Percentiles rank a stretch among this genome's conserved stretches.
Evolutionary conservation across 2,797 vertebrate genomes (phyloP).

Genomic region (Chlorospingus semifuscus): DNA sequence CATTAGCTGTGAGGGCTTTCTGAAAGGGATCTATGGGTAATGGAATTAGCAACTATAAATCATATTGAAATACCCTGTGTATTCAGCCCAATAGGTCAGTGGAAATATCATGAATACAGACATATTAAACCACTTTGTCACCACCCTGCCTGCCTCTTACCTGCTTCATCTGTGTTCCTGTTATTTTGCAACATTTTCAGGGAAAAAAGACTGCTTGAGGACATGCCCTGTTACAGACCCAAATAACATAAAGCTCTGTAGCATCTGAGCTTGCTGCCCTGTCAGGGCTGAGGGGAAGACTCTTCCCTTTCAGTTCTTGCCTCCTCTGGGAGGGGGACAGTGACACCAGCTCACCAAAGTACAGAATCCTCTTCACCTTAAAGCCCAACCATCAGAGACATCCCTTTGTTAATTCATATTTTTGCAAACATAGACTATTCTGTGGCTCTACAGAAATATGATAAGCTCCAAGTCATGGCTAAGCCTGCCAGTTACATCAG

Average conservation of each 20-base stretch:
- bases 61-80: constrained; percentile 10
- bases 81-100: not conserved
- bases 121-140: constrained; percentile 41
- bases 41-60: constrained; percentile 38
- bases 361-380: not conserved
- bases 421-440: not conserved
- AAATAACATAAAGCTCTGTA: not conserved
- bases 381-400: not conserved
- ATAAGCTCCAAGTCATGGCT: not conserved
- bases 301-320: not conserved
- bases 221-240: not conserved
- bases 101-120: not conserved
- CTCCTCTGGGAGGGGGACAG: not conserved
- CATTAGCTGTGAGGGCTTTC: constrained; percentile 45
- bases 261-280: not conserved
- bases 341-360: not conserved
- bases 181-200: constrained; percentile 3
- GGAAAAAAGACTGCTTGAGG: constrained; percentile 23
- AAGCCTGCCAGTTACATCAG: not conserved
- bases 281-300: not conserved
- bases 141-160: not conserved
- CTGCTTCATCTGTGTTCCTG: constrained; percentile 15
- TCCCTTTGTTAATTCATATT: not conserved
- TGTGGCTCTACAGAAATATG: not conserved
- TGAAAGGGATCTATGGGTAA: constrained; percentile 21